A percentile compares a stretch with the other conserved stretches of the same genome.
Evolutionary conservation across 2,797 vertebrate genomes (phyloP).

Genomic region (Hemibagrus guttatus): DNA sequence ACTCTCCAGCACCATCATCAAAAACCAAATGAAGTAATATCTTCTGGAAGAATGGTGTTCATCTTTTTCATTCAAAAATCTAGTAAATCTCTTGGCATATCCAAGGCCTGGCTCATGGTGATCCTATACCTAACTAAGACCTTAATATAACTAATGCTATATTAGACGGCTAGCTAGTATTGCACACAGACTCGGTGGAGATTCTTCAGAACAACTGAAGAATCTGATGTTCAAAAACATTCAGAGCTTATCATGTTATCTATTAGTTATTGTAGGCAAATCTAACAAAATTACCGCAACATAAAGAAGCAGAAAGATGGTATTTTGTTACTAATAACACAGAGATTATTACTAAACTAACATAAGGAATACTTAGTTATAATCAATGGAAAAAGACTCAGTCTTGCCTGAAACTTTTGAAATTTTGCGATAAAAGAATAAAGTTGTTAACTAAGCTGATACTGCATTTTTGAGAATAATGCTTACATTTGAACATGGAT

Average conservation of each 20-base stretch:
- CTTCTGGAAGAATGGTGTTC: neutral
- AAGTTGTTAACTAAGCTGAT: neutral
- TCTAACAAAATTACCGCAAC: neutral
- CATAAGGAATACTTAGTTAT: neutral
- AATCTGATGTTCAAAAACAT: neutral
- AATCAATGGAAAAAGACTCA: neutral
- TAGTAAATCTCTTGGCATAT: neutral
- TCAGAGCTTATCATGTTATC: neutral
- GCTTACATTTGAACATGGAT: no score
- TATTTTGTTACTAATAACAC: neutral
- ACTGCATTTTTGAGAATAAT: no score
- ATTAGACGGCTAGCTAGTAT: neutral
- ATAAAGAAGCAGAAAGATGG: neutral
- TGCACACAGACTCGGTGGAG: neutral
- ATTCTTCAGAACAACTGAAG: no score
- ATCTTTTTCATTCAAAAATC: neutral
- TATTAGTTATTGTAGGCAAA: neutral
- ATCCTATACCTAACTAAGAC: neutral
- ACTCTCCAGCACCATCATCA: neutral
- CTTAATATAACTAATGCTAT: neutral
- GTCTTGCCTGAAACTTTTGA: neutral
- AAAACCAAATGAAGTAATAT: neutral
- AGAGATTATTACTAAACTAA: neutral
- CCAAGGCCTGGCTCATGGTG: neutral
- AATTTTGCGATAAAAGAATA: neutral